Conservation (phyloP, 2,797 vertebrate species). For the Anableps anableps region DNA sequence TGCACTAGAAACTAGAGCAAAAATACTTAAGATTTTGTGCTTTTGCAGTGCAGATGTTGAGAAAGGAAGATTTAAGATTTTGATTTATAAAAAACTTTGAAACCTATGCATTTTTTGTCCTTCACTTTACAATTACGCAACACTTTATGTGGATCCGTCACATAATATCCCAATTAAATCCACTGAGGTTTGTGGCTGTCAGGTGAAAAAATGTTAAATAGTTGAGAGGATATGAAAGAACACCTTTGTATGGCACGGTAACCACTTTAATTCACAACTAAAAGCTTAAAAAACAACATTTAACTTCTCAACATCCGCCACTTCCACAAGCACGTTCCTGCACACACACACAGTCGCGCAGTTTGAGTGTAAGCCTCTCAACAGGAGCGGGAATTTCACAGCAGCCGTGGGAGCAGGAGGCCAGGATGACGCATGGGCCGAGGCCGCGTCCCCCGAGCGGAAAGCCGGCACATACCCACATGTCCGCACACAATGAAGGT, state of each 20-base stretch:
- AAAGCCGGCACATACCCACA: constrained; percentile 56
- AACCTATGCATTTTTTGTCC: neutral
- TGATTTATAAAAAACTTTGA: neutral
- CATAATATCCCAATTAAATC: neutral
- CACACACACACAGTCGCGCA: constrained; percentile 42
- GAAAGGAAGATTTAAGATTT: too few species aligned
- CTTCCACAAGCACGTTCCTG: constrained; percentile 10
- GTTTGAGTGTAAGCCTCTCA: constrained; percentile 72
- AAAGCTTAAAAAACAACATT: neutral
- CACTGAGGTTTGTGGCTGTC: neutral
- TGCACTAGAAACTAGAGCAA: too few species aligned
- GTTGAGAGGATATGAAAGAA: neutral
- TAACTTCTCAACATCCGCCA: neutral
- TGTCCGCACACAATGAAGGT: constrained; percentile 44
- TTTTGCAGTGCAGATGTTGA: too few species aligned
- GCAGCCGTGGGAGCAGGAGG: constrained; percentile 70
- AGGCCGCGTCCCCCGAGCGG: constrained; percentile 62
- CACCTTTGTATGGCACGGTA: neutral
- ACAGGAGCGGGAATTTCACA: constrained; percentile 79
- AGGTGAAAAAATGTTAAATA: neutral
- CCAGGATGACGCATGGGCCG: constrained; percentile 68
- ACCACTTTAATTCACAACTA: constrained; percentile 5
- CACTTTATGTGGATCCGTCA: neutral
- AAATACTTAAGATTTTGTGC: too few species aligned
- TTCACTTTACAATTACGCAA: neutral